Evolutionary conservation across 2,888 invertebrate species (phyloP).

Genomic region (Leptinotarsa juncta): DNA sequence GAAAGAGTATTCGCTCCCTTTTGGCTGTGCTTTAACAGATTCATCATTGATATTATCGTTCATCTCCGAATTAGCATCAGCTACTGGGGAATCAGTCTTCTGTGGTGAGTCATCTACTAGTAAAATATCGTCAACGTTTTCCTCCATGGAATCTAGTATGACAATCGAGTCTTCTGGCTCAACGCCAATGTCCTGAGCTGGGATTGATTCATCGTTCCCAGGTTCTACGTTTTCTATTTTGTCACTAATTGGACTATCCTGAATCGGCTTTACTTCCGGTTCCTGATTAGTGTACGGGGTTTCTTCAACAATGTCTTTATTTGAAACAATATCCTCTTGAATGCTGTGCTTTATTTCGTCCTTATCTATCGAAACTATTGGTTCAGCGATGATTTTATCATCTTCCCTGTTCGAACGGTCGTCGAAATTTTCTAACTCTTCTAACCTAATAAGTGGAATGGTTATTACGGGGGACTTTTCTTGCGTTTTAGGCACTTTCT

Average conservation of each 20-base stretch:
- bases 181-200: neutral
- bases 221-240: neutral
- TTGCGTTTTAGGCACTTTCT: constrained; percentile 43
- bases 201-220: neutral
- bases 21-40: neutral
- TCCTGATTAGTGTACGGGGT: neutral
- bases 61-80: neutral
- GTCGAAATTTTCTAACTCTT: constrained; percentile 26
- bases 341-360: constrained; percentile 26
- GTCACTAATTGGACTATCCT: neutral
- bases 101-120: neutral
- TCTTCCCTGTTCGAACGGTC: constrained; percentile 18
- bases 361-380: constrained; percentile 4
- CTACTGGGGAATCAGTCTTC: neutral
- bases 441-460: constrained; percentile 31
- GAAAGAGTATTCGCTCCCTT: neutral
- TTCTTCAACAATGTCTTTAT: neutral
- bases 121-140: constrained; percentile 9
- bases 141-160: constrained; percentile 18
- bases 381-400: neutral
- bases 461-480: constrained; percentile 31
- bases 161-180: neutral
- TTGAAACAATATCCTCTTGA: constrained; percentile 13
- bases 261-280: neutral
- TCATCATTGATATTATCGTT: neutral